Conservation (phyloP, 2,888 invertebrate species). For the Pyrocoelia pectoralis region DNA sequence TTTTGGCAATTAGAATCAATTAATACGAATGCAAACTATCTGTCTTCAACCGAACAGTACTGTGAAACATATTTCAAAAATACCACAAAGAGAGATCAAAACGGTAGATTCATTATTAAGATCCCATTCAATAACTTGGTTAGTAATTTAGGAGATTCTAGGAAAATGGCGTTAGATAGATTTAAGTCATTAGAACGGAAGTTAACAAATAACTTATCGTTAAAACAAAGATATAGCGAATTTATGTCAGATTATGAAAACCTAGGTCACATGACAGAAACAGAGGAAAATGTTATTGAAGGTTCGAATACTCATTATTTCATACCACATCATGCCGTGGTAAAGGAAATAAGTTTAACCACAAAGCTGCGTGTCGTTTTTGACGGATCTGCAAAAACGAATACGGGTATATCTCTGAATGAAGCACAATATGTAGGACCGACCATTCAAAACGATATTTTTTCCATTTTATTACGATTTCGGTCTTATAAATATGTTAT, state of each 20-base stretch:
- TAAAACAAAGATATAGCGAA: constrained; percentile 20
- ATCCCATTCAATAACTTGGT: constrained; percentile 37
- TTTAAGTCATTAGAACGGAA: constrained; percentile 38
- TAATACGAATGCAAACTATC: constrained; percentile 15
- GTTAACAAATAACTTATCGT: constrained; percentile 32
- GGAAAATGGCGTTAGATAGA: constrained; percentile 33
- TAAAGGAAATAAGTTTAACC: constrained; percentile 42
- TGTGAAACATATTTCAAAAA: constrained; percentile 40
- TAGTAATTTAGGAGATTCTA: constrained; percentile 35
- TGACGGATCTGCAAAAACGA: constrained; percentile 42
- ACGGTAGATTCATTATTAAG: constrained; percentile 41
- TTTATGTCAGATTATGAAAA: constrained; percentile 17
- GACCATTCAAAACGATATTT: constrained; percentile 41
- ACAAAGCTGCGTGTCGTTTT: constrained; percentile 44
- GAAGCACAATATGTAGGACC: constrained; percentile 44
- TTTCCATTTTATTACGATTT: constrained; percentile 45
- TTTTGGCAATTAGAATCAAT: constrained; percentile 46
- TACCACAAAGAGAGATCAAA: constrained; percentile 37
- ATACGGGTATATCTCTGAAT: constrained; percentile 42
- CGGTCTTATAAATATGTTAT: constrained; percentile 30
- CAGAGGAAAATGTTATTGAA: background rate
- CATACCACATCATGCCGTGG: constrained; percentile 50
- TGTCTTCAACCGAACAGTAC: constrained; percentile 37
- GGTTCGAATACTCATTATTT: background rate
- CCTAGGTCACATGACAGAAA: constrained; percentile 2